phyloP scores from a whole-genome alignment of 2,888 invertebrate genomes.

The Pseudolycoriella hygida region DNA sequence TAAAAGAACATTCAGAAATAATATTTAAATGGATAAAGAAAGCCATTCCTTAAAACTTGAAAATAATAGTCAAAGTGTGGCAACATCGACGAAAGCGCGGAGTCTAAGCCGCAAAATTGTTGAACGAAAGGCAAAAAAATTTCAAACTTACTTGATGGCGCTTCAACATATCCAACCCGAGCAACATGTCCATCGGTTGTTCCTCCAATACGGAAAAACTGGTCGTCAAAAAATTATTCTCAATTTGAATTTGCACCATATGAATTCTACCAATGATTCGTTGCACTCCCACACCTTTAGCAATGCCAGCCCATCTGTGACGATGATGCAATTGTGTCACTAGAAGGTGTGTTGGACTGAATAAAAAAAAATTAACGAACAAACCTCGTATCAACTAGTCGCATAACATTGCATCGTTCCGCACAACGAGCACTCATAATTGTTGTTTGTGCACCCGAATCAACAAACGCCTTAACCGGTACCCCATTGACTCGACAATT shows the following conservation, averaged over 20 bases:
- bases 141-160: conserved; percentile 78
- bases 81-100: too few species aligned
- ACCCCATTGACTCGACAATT: conserved; percentile 93
- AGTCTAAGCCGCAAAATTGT: too few species aligned
- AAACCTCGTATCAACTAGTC: conserved; percentile 63
- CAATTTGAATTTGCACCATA: conserved; percentile 93
- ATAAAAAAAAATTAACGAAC: background rate
- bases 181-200: conserved; percentile 95
- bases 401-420: conserved; percentile 82
- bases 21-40: too few species aligned
- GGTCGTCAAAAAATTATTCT: conserved; percentile 79
- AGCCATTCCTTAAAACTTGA: too few species aligned
- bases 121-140: too few species aligned
- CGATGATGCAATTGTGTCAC: background rate
- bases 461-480: conserved; percentile 95
- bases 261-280: conserved; percentile 92
- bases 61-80: too few species aligned
- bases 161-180: conserved; percentile 94
- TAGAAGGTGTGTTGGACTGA: background rate
- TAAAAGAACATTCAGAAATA: too few species aligned
- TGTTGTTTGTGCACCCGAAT: conserved; percentile 94
- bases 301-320: conserved; percentile 78
- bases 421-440: conserved; percentile 96
- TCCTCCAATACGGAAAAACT: conserved; percentile 94
- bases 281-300: conserved; percentile 95